Evolutionary conservation across 2,113 vertebrate species (phyloP).

Genomic region (Orycteropus afer): DNA sequence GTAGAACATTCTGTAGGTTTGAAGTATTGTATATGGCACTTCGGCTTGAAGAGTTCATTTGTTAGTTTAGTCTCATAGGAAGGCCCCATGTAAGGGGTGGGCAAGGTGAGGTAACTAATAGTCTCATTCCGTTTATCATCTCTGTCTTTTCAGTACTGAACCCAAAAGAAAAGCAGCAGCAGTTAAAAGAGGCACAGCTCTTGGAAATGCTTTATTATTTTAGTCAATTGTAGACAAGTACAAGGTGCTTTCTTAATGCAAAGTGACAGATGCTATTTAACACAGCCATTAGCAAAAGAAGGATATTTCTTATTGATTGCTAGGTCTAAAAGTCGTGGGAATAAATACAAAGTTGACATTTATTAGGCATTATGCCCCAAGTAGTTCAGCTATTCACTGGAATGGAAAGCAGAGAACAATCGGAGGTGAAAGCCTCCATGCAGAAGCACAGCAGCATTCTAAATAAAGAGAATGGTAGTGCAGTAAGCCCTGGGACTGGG

Average conservation of each 20-base stretch:
- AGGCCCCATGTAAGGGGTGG: not conserved
- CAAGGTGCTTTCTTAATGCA: constrained; percentile 36
- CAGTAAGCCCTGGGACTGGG: not conserved
- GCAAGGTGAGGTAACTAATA: not conserved
- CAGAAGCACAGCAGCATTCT: not conserved
- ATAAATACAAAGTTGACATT: constrained; percentile 27
- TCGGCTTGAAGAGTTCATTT: not conserved
- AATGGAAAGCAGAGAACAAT: not conserved
- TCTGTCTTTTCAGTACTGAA: not conserved
- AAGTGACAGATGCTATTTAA: constrained; percentile 17
- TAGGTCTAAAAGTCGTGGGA: not conserved
- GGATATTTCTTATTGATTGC: not conserved
- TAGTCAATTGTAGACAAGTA: not conserved
- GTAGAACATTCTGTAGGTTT: not conserved
- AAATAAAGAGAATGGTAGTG: not conserved
- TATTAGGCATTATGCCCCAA: constrained; percentile 13
- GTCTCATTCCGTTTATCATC: not conserved
- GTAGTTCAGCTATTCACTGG: not conserved
- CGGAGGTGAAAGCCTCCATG: not conserved
- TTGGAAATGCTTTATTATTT: constrained; percentile 39
- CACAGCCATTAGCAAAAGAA: constrained; percentile 47
- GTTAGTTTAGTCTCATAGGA: not conserved
- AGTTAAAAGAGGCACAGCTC: constrained; percentile 10
- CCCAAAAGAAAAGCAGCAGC: not conserved
- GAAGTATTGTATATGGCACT: not conserved